Conservation (phyloP, 2,888 invertebrate genomes). For the Strigamia crassipes region DNA sequence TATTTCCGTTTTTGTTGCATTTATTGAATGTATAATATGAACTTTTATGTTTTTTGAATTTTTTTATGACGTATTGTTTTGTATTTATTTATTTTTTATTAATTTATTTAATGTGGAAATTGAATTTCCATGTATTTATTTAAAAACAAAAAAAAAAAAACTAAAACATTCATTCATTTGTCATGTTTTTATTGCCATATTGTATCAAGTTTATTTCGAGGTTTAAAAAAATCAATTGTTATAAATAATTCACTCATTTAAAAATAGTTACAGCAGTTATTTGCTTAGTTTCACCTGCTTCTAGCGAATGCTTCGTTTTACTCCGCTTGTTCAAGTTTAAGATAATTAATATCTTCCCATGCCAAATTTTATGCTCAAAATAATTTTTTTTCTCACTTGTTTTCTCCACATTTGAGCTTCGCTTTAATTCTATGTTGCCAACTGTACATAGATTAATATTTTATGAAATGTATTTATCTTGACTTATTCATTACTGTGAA, state of each 20-base stretch:
- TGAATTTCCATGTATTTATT: background rate
- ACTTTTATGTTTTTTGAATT: background rate
- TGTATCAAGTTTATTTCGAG: background rate
- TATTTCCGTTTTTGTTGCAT: background rate
- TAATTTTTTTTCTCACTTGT: background rate
- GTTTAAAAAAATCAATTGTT: background rate
- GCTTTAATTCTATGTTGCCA: conserved; percentile 13
- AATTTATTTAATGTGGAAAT: background rate
- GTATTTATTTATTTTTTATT: background rate
- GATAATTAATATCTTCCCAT: background rate
- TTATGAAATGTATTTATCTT: background rate
- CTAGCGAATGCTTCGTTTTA: background rate
- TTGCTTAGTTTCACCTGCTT: conserved; percentile 4
- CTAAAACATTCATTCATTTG: background rate
- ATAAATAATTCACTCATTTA: conserved; percentile 18
- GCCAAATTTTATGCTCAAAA: conserved; percentile 19
- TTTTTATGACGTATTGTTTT: background rate
- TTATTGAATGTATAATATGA: background rate
- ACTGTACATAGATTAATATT: conserved; percentile 19
- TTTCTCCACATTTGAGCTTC: background rate
- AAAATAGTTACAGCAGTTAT: background rate
- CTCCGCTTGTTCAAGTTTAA: background rate
- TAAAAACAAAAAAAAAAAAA: too few relatives aligned
- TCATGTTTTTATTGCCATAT: background rate
- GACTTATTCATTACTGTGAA: conserved; percentile 7